These are phyloP conservation scores for Psilopsiagon aurifrons DNA, from an alignment of 2,113 vertebrate genomes.

Conservation along the genomic window DNA sequence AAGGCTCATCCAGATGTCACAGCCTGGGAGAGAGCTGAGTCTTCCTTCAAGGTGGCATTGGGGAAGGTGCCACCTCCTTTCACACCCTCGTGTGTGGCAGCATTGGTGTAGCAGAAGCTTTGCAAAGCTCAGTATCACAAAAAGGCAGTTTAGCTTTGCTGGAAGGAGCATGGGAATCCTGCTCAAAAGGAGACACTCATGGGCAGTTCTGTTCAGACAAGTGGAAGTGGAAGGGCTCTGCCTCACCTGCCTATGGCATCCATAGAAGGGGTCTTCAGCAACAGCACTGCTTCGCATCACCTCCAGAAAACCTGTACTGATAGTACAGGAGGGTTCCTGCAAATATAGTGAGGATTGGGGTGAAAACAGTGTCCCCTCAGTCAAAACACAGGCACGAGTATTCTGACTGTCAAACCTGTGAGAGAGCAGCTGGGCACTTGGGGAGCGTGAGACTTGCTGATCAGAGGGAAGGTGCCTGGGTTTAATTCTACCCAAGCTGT, in stretches of 20 bases:
- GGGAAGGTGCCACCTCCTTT: not conserved
- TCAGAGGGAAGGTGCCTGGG: not conserved
- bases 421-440: accelerated
- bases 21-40: accelerated
- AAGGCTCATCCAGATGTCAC: not conserved
- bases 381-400: not conserved
- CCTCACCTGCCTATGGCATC: not conserved
- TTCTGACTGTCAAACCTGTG: not conserved
- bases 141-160: not conserved
- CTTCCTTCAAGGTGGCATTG: not conserved
- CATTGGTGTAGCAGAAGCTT: not conserved
- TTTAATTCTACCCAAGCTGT: not conserved
- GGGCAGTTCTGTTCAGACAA: not conserved
- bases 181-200: not conserved
- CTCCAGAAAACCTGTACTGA: accelerated
- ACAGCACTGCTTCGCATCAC: not conserved
- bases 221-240: not conserved
- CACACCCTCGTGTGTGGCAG: not conserved
- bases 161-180: not conserved
- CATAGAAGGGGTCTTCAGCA: accelerated
- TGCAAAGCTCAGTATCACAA: not conserved
- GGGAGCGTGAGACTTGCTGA: accelerated
- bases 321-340: not conserved
- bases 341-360: accelerated
- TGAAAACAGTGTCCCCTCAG: not conserved